phyloP scores from a whole-genome alignment of 2,797 vertebrate genomes.

The Meriones psammophilus region DNA sequence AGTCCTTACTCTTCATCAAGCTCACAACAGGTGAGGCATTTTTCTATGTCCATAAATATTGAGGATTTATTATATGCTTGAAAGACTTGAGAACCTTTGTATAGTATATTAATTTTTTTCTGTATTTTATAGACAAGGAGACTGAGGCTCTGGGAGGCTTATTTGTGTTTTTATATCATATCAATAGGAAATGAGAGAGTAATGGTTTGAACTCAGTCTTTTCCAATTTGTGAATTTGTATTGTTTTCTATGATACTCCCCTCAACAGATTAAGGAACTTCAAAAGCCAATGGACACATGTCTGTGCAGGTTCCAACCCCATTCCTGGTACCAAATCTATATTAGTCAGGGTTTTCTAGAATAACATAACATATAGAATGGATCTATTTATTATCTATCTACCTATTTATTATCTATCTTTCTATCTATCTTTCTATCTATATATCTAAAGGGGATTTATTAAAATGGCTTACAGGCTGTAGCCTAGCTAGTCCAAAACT shows the following conservation, averaged over 20 bases:
- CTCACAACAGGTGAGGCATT: slow-evolving; percentile 3
- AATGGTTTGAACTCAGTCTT: slow-evolving; percentile 21
- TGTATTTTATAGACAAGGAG: slow-evolving; percentile 65
- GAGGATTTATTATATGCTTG: slow-evolving; percentile 46
- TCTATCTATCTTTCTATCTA: too few species aligned
- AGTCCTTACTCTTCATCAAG: slow-evolving; percentile 34
- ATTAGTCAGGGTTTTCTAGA: background rate
- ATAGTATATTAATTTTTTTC: slow-evolving; percentile 1
- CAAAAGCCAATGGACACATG: background rate
- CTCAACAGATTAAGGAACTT: background rate
- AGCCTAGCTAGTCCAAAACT: background rate
- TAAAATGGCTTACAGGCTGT: background rate
- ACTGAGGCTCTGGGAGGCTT: slow-evolving; percentile 24
- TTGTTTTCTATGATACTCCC: slow-evolving; percentile 16
- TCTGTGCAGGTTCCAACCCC: background rate
- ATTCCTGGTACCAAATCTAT: background rate
- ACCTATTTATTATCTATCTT: background rate
- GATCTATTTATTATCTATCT: background rate
- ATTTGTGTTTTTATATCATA: slow-evolving; percentile 37
- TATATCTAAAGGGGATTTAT: background rate
- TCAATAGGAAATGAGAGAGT: background rate
- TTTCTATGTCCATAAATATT: slow-evolving; percentile 66
- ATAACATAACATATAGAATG: background rate
- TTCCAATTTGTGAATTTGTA: slow-evolving; percentile 8
- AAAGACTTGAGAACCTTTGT: slow-evolving; percentile 31